Evolutionary conservation across 2,888 invertebrate species (phyloP), one percentile per base, ranked within the genome.

Genomic region (Platycheirus rosarum): DNA sequence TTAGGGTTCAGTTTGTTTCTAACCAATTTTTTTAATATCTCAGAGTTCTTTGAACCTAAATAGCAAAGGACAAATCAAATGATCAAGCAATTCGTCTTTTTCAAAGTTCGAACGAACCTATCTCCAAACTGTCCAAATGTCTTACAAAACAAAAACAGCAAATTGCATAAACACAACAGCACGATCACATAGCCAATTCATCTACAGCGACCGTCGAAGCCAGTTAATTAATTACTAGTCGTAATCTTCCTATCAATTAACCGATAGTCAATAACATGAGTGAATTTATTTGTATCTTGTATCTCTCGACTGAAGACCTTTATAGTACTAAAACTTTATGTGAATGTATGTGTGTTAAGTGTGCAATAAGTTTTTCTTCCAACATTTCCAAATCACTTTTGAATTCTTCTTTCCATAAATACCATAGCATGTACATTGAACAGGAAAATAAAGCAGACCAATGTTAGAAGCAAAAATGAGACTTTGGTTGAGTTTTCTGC

Each of bases 181-280:
- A 11, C 1, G n/a, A 40, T 14, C 26, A 8, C 13, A 29, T 26
- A 7, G n/a, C 3, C n/a, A 1, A 11, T 11, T 46, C 32, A 13
- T 46, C 20, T 44, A 2, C 7, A 16, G 51, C 32, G 46, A 66
- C 71, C 62, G 23, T 51, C 44, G 16, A 60, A 78, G 55, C 60
- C 46, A 40, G 69, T 69, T 78, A 78, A 84, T 84, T 74, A 84
- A 84, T 84, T 78, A 78, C 84, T 49, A 46, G 16, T 29, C 46
- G 53, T 62, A 84, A 84, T 78, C 73, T 57, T 65, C 53, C 69
- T 84, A 60, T 78, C 69, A 84, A 84, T 84, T 78, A 69, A 78
- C 46, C 69, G 73, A 84, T 84, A 60, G 65, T 60, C 73, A 74
- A 78, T 78, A 78, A 78, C 73, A 74, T 53, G 73, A 63, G 68